Conservation (phyloP, 2,888 invertebrate genomes). For the Drosophila eohydei region DNA sequence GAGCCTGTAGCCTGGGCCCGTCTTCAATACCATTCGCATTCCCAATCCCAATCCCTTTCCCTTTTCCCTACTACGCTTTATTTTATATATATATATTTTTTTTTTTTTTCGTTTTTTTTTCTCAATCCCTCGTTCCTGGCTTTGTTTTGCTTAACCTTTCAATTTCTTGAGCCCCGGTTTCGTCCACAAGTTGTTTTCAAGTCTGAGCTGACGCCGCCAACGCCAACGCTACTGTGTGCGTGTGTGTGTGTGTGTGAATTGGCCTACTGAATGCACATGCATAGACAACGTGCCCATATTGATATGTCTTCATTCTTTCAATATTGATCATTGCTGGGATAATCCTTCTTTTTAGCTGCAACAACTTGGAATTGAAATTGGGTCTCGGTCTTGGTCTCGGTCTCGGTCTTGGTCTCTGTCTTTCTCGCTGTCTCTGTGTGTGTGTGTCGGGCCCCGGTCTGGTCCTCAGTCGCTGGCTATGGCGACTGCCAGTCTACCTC, state of each 20-base stretch:
- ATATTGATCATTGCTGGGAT: slow-evolving; percentile 82
- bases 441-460: slow-evolving; percentile 10
- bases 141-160: slow-evolving; percentile 75
- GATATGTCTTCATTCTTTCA: slow-evolving; percentile 78
- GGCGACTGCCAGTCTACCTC: slow-evolving; percentile 43
- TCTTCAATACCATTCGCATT: slow-evolving; percentile 15
- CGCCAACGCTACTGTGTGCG: slow-evolving; percentile 17
- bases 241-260: slow-evolving; percentile 58
- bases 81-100: slow-evolving; percentile 6
- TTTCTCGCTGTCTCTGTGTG: not conserved
- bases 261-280: slow-evolving; percentile 64
- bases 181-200: slow-evolving; percentile 68
- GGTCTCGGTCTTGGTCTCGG: slow-evolving; percentile 50
- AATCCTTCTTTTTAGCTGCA: slow-evolving; percentile 79
- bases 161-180: slow-evolving; percentile 60
- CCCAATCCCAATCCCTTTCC: slow-evolving; percentile 17
- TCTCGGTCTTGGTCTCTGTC: slow-evolving; percentile 31
- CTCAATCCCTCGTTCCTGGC: slow-evolving; percentile 35
- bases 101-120: slow-evolving; percentile 5
- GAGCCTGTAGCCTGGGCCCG: slow-evolving; percentile 9
- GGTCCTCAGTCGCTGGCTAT: slow-evolving; percentile 10
- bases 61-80: slow-evolving; percentile 15
- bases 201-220: slow-evolving; percentile 49
- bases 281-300: slow-evolving; percentile 61
- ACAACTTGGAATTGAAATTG: slow-evolving; percentile 63